Conservation (phyloP, 2,888 invertebrate genomes). For the Coleophora deauratella region DNA sequence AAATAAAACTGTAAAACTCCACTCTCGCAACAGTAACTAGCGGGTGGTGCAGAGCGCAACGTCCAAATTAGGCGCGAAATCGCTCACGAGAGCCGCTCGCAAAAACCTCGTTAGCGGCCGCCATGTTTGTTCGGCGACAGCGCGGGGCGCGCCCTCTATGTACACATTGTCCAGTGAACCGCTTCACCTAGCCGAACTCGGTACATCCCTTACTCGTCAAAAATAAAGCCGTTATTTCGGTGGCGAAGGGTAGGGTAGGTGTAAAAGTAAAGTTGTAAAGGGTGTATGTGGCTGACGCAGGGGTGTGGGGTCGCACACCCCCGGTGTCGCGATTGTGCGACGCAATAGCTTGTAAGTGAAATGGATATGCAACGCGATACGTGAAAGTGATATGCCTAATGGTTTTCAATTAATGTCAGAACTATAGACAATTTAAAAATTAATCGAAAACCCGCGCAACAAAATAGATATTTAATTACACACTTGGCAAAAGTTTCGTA, state of each 20-base stretch:
- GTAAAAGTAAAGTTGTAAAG: conserved; percentile 35
- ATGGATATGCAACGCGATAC: conserved; percentile 65
- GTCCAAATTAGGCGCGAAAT: conserved; percentile 71
- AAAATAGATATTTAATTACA: too few relatives aligned
- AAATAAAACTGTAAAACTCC: conserved; percentile 32
- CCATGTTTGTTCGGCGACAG: conserved; percentile 71
- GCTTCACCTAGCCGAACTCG: neutral
- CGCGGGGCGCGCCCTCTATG: conserved; percentile 67
- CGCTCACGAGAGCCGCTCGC: conserved; percentile 60
- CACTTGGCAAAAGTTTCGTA: too few relatives aligned
- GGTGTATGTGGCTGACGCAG: conserved; percentile 53
- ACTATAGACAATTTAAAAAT: too few relatives aligned
- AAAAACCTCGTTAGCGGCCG: conserved; percentile 69
- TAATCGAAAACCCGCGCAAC: too few relatives aligned
- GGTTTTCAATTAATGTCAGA: conserved; percentile 4
- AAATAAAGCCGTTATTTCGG: neutral
- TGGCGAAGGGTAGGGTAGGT: neutral
- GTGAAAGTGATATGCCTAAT: conserved; percentile 47
- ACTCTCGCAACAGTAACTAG: conserved; percentile 6
- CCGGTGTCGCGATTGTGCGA: conserved; percentile 57
- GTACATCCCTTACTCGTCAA: neutral
- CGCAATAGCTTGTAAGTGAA: conserved; percentile 62
- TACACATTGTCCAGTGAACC: conserved; percentile 48
- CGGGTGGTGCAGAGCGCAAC: conserved; percentile 10
- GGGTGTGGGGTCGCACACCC: conserved; percentile 63